phyloP scores from a whole-genome alignment of 2,797 vertebrate species.

The Coregonus ussuriensis region DNA sequence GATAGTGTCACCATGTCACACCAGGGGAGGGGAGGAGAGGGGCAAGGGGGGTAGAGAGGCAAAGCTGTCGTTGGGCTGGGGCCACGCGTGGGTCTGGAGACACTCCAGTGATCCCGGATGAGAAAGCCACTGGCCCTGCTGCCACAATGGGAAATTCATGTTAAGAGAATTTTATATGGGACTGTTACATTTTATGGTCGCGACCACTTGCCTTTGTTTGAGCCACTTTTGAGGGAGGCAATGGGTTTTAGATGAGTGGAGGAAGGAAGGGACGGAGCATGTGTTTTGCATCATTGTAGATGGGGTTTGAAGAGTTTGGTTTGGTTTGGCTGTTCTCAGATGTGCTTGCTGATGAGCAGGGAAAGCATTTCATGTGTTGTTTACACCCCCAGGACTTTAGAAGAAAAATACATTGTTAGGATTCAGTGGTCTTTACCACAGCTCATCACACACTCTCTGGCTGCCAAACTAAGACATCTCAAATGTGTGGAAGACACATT shows the following conservation, averaged over 20 bases:
- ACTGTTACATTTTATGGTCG: conserved; percentile 52
- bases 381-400: conserved; percentile 34
- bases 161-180: conserved; percentile 32
- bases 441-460: conserved; percentile 35
- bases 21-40: conserved; percentile 11
- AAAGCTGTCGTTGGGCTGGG: conserved; percentile 65
- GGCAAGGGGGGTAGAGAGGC: conserved; percentile 32
- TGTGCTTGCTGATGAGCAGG: conserved; percentile 16
- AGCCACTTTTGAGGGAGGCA: conserved; percentile 43
- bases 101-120: conserved; percentile 64
- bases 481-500: neutral
- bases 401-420: conserved; percentile 43
- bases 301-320: conserved; percentile 31
- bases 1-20: conserved; percentile 70
- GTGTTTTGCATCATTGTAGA: conserved; percentile 38
- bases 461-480: neutral
- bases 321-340: conserved; percentile 45
- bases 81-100: conserved; percentile 60
- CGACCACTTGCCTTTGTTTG: conserved; percentile 61
- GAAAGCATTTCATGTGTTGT: conserved; percentile 38
- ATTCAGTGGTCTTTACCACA: conserved; percentile 50
- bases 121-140: conserved; percentile 48
- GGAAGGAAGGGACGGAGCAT: conserved; percentile 38
- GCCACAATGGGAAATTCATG: conserved; percentile 55
- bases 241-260: conserved; percentile 66